Evolutionary conservation across 1,140 invertebrate genomes (phyloP), one percentile per base, ranked within the genome.

Genomic region (Ceratina japonica): DNA sequence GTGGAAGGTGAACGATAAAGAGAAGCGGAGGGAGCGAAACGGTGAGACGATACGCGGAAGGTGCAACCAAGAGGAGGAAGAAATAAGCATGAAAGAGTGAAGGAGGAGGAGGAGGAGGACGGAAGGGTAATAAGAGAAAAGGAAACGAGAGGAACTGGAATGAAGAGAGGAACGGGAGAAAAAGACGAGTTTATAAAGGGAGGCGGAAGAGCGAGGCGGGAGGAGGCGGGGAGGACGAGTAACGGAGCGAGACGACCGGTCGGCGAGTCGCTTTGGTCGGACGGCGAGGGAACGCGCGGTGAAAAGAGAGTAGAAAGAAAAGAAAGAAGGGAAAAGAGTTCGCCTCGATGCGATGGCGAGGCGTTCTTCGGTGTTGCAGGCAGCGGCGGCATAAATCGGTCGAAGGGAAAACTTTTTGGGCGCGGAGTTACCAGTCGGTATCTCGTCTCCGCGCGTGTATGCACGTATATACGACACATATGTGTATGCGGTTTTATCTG

Each of bases 401-500:
- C 75, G 85, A 86, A 87, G 85, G 79, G 83, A 82, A 87, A 87
- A 87, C 81, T 86, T 87, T 87, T 87, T 81, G 86, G 83, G 86
- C 82, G 77, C 83, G 73, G 80, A 87, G 86, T 87, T 87, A 85
- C 78, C 80, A 81, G 86, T 87, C 83, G 86, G 81, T 85, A 87
- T 85, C 75, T 79, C 51, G 7, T 24, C 37, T 68, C 13, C n/a
- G 49, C 51, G 63, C 83, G 52, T 65, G 49, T 61, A 75, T 65
- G 75, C 77, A 68, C 62, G 62, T 75, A 82, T 52, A 24, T 20
- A 85, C 37, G 10, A 44, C 81, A 83, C 86, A 87, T 85, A 87
- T 87, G 84, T 87, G 87, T 87, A 88, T 85, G 87, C 83, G 87
- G 87, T 88, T 88, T 88, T 88, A 88, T 88, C 87, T 87, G 86